A percentile compares a stretch with the other conserved stretches of the same genome.
Conservation (phyloP, 2,797 vertebrate species). For the Pachyuromys duprasi region DNA sequence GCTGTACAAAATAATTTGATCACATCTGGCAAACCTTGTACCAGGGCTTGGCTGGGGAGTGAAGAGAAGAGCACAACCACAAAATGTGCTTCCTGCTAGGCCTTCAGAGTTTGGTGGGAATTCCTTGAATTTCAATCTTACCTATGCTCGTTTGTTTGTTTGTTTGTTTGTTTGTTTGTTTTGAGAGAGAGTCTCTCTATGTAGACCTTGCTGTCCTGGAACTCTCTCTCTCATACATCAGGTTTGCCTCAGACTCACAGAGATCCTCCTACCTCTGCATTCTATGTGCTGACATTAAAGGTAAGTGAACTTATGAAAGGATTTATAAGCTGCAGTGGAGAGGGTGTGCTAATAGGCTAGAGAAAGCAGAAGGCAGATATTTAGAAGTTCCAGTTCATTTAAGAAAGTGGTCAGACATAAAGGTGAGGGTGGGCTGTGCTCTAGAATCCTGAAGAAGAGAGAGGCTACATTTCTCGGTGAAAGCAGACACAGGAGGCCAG, state of each 20-base stretch:
- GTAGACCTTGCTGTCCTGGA: not conserved
- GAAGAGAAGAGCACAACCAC: not conserved
- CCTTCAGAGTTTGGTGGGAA: not conserved
- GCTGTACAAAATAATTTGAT: slow-evolving; percentile 39
- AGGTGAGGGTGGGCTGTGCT: not conserved
- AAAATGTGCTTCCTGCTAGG: not conserved
- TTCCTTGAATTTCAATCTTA: slow-evolving; percentile 5
- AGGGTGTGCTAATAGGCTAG: not conserved
- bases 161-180: not conserved
- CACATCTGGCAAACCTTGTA: not conserved
- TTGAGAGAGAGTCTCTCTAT: not conserved
- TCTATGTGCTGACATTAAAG: not conserved
- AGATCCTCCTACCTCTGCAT: not conserved
- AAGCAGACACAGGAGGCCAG: not conserved
- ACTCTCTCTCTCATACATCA: not conserved
- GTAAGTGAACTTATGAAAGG: not conserved
- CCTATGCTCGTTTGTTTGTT: not conserved
- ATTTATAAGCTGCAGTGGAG: not conserved
- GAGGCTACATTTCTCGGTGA: not conserved
- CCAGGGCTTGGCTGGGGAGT: not conserved
- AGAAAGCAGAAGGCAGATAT: not conserved
- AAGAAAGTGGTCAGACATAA: not conserved
- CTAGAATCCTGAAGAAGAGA: not conserved
- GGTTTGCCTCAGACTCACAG: not conserved
- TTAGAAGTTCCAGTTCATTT: not conserved